Conservation (phyloP, 2,888 invertebrate species). For the Pycnomerus fuliginosus region DNA sequence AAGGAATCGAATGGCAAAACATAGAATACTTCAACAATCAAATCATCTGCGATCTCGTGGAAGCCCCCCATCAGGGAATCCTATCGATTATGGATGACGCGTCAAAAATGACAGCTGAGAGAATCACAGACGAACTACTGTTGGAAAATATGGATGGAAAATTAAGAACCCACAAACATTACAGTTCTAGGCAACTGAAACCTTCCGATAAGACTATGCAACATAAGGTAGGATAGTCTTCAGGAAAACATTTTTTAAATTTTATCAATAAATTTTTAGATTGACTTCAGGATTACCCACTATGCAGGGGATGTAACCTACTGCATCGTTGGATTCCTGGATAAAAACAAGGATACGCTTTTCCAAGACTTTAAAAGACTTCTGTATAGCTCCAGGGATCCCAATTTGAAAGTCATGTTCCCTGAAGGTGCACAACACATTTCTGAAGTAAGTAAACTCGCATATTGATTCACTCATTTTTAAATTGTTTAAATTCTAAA, state of each 20-base stretch:
- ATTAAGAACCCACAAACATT: conserved; percentile 82
- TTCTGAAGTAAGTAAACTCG: conserved; percentile 65
- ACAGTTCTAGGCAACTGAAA: conserved; percentile 80
- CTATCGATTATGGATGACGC: conserved; percentile 96
- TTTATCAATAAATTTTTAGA: too few relatives aligned
- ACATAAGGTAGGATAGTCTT: too few relatives aligned
- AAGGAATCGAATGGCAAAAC: conserved; percentile 95
- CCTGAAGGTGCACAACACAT: conserved; percentile 94
- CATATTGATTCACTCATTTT: too few relatives aligned
- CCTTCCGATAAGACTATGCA: conserved; percentile 78
- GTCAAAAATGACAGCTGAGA: conserved; percentile 87
- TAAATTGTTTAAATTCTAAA: too few relatives aligned
- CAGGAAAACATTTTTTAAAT: too few relatives aligned
- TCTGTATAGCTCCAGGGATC: conserved; percentile 78
- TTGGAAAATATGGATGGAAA: conserved; percentile 93
- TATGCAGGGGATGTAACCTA: conserved; percentile 98
- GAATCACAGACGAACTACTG: conserved; percentile 80
- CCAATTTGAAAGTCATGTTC: conserved; percentile 86
- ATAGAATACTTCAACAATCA: conserved; percentile 98
- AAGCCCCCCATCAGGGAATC: conserved; percentile 74
- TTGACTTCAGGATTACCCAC: conserved; percentile 82
- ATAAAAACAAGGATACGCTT: conserved; percentile 95
- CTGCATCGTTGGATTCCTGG: conserved; percentile 86
- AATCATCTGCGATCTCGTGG: conserved; percentile 92
- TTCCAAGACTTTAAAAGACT: conserved; percentile 97